Conservation (phyloP, 2,797 vertebrate species). For the Eleutherodactylus coqui region DNA sequence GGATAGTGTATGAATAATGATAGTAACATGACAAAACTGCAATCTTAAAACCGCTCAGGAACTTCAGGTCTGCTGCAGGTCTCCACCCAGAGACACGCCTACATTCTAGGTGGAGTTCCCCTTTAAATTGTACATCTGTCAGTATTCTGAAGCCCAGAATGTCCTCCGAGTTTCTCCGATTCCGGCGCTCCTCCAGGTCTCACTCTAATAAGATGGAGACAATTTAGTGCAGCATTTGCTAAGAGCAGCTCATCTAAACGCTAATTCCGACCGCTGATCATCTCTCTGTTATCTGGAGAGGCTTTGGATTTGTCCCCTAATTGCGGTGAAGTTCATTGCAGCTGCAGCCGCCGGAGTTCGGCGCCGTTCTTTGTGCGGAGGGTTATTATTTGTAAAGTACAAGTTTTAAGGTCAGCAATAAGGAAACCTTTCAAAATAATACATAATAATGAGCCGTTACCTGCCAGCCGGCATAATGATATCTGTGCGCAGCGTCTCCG, state of each 20-base stretch:
- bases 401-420: slow-evolving; percentile 57
- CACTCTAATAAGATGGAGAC: slow-evolving; percentile 71
- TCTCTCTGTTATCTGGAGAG: slow-evolving; percentile 62
- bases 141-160: neutral
- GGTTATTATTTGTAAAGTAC: slow-evolving; percentile 56
- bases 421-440: slow-evolving; percentile 54
- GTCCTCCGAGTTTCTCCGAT: neutral
- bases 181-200: slow-evolving; percentile 61
- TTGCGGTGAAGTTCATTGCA: slow-evolving; percentile 21
- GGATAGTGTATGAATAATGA: no score
- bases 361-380: neutral
- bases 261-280: slow-evolving; percentile 77
- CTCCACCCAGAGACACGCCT: no score
- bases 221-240: slow-evolving; percentile 71
- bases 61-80: no score
- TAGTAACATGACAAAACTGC: no score
- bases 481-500: slow-evolving; percentile 48
- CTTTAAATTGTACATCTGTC: neutral
- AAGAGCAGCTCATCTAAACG: slow-evolving; percentile 76
- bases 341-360: slow-evolving; percentile 15
- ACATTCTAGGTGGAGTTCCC: neutral
- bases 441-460: slow-evolving; percentile 62
- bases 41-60: no score
- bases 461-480: slow-evolving; percentile 59
- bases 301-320: slow-evolving; percentile 31